Percentiles rank a stretch among this genome's conserved stretches.
These are phyloP conservation scores for Acrobasis repandana DNA, from an alignment of 2,888 invertebrate species.

Conservation along the genomic window DNA sequence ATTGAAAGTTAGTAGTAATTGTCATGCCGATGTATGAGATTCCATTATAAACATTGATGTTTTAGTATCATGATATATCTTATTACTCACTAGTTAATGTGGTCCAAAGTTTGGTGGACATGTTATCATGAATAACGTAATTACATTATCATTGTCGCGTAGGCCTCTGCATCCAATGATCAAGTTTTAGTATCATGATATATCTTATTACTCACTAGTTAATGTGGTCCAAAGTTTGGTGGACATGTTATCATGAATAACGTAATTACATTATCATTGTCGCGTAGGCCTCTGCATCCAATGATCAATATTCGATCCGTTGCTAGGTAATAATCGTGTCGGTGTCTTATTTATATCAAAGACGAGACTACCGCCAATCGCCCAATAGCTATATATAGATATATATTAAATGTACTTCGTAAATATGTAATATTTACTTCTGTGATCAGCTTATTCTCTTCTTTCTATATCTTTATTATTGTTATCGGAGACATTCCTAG, in stretches of 20 bases:
- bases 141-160: too few species aligned
- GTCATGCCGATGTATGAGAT: conserved; percentile 61
- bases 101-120: conserved; percentile 54
- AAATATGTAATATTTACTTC: conserved; percentile 77
- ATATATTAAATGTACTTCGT: conserved; percentile 54
- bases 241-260: conserved; percentile 50
- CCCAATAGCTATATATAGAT: conserved; percentile 44
- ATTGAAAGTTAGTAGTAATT: conserved; percentile 58
- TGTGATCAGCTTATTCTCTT: conserved; percentile 76
- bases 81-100: conserved; percentile 64
- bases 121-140: conserved; percentile 43
- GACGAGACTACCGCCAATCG: conserved; percentile 53
- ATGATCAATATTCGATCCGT: conserved; percentile 30
- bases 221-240: conserved; percentile 59
- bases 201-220: conserved; percentile 61
- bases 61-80: conserved; percentile 53
- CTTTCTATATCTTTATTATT: conserved; percentile 65
- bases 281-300: conserved; percentile 56
- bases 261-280: conserved; percentile 51
- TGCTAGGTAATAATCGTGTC: conserved; percentile 35
- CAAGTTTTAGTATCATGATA: conserved; percentile 54
- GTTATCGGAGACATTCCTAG: conserved; percentile 76
- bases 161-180: too few species aligned
- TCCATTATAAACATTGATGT: conserved; percentile 64
- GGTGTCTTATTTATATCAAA: conserved; percentile 40